Evolutionary conservation across 2,797 vertebrate species (phyloP).

Genomic region (Manis pentadactyla): DNA sequence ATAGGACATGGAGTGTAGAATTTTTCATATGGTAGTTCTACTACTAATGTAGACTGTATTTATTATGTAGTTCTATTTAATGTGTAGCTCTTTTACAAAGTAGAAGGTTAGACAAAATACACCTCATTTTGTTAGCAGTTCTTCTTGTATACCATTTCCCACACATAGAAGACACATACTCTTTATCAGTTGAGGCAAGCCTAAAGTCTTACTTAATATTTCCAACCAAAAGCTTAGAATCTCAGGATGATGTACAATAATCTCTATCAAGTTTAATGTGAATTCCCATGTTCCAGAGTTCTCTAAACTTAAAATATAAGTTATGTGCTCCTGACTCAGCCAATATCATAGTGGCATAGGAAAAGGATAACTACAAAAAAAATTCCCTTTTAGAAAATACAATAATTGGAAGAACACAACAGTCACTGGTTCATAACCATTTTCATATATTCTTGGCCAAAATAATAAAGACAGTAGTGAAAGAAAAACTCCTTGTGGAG

Average conservation of each 20-base stretch:
- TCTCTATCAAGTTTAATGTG: neutral
- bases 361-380: neutral
- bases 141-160: neutral
- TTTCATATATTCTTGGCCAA: neutral
- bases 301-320: neutral
- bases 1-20: neutral
- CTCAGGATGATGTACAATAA: neutral
- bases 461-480: neutral
- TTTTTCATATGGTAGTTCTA: neutral
- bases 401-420: neutral
- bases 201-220: neutral
- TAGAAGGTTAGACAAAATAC: neutral
- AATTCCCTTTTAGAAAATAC: neutral
- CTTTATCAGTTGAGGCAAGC: neutral
- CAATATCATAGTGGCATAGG: neutral
- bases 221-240: neutral
- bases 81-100: neutral
- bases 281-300: neutral
- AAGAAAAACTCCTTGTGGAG: neutral
- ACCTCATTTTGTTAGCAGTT: neutral
- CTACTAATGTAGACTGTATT: neutral
- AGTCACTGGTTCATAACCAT: neutral
- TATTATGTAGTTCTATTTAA: neutral
- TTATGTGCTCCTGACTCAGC: neutral
- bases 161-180: neutral